Percentiles rank a stretch among this genome's conserved stretches.
Evolutionary conservation across 2,113 vertebrate species (phyloP).

Genomic region (Channa argus): DNA sequence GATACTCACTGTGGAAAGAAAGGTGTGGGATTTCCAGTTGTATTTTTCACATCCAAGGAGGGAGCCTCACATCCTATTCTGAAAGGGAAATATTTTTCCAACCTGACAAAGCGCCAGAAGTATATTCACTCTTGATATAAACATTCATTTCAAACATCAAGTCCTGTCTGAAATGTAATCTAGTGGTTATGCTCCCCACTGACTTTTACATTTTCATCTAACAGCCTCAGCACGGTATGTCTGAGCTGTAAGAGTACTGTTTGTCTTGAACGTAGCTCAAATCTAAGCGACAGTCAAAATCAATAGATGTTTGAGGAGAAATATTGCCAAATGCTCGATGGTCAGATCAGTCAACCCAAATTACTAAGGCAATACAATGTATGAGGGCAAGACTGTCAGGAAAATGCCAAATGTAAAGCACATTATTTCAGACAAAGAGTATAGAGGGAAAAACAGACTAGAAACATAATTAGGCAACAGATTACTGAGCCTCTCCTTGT

Average conservation of each 20-base stretch:
- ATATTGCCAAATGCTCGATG: constrained; percentile 6
- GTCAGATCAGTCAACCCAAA: constrained; percentile 39
- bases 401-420: constrained; percentile 19
- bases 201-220: constrained; percentile 31
- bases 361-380: constrained; percentile 18
- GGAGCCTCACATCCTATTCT: background rate
- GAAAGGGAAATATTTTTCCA: background rate
- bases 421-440: constrained; percentile 10
- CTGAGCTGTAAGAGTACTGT: constrained; percentile 19
- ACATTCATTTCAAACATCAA: constrained; percentile 33
- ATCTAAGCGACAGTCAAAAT: constrained; percentile 33
- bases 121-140: background rate
- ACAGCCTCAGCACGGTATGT: constrained; percentile 31
- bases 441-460: background rate
- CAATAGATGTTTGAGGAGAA: constrained; percentile 27
- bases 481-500: background rate
- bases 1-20: constrained; percentile 10
- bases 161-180: constrained; percentile 20
- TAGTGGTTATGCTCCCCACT: background rate
- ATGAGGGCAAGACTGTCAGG: constrained; percentile 17
- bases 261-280: constrained; percentile 21
- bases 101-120: constrained; percentile 15
- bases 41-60: constrained; percentile 9
- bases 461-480: constrained; percentile 7
- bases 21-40: constrained; percentile 1